These are phyloP conservation scores for Luperina nickerlii DNA, from an alignment of 2,888 invertebrate genomes.

Conservation along the genomic window DNA sequence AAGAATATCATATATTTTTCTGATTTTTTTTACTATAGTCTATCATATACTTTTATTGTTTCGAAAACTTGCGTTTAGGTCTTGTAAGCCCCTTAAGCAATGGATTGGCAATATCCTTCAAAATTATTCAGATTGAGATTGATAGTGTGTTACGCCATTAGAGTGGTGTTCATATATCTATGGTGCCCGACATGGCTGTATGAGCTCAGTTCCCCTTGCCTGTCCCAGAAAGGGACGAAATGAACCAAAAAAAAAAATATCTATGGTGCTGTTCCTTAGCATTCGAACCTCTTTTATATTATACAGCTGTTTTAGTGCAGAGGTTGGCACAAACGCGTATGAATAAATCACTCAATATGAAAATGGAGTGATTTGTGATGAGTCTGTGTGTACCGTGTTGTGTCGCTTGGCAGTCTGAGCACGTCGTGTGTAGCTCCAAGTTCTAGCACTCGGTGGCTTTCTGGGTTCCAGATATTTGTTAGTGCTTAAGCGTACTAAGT, in stretches of 20 bases:
- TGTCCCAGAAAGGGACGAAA: too few species aligned
- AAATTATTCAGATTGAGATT: neutral
- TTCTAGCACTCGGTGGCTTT: constrained; percentile 66
- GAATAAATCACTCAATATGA: constrained; percentile 77
- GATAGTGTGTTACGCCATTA: neutral
- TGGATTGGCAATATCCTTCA: neutral
- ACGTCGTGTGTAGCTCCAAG: constrained; percentile 71
- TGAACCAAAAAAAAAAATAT: too few species aligned
- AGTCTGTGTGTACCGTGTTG: constrained; percentile 61
- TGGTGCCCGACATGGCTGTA: too few species aligned
- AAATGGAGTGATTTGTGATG: constrained; percentile 78
- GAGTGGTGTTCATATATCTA: neutral
- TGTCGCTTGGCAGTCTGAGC: constrained; percentile 63
- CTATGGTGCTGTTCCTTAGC: constrained; percentile 38
- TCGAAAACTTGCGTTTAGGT: too few species aligned
- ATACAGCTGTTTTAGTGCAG: constrained; percentile 55
- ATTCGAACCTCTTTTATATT: constrained; percentile 58
- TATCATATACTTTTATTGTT: too few species aligned
- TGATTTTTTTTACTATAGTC: too few species aligned
- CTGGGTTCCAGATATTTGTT: constrained; percentile 69
- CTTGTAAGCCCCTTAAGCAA: too few species aligned
- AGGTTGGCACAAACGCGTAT: constrained; percentile 57
- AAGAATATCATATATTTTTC: too few species aligned
- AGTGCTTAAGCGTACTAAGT: constrained; percentile 61
- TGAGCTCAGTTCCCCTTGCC: too few species aligned